Base-by-base conservation (phyloP, 2,797 vertebrate species). In the Philypnodon macrostomus region DNA sequence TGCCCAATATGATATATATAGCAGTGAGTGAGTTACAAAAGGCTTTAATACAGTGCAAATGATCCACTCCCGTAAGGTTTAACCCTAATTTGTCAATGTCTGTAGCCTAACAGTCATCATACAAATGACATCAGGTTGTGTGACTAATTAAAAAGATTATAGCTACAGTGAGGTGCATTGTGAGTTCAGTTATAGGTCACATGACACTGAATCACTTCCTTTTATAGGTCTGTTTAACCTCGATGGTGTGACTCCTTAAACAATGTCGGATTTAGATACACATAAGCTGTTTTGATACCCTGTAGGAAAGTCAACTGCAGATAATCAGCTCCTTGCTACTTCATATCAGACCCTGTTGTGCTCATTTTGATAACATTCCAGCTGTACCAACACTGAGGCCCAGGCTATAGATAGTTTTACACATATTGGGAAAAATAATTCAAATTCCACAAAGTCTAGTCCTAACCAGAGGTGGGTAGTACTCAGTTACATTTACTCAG, bases 151-250 rank as follows among this genome's bases (percentile, higher is more conserved):
- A 26, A 42, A 16, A 10, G 26, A 42, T 42, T 24, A 41, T 1
- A 41, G 23, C 3, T 2, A 29, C 26, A 44, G n/a, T 17, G 16
- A 29, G 58, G 51, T 51, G 39, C 24, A 12, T 12, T 54, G 16
- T 16, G 24, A 48, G 58, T 47, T 71, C 56, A 67, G 0, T 12
- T 24, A 45, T 17, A 36, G 11, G 31, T n/a, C 46, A 44, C 4
- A 9, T 4, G 7, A 30, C 6, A 30, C 31, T 13, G 7, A 24
- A 38, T 17, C 17, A 4, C 7, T 3, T n/a, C 3, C 17, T 12
- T 35, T 37, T 19, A 1, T 16, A 15, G 24, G 34, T 58, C 35
- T 19, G 15, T 15, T 7, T 45, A 7, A 0, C 2, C 47, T 49
- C 13, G 45, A 2, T 31, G 4, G 5, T 12, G 14, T 8, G 31